Evolutionary conservation across 2,888 invertebrate genomes (phyloP).

Genomic region (Thereva nobilitata): DNA sequence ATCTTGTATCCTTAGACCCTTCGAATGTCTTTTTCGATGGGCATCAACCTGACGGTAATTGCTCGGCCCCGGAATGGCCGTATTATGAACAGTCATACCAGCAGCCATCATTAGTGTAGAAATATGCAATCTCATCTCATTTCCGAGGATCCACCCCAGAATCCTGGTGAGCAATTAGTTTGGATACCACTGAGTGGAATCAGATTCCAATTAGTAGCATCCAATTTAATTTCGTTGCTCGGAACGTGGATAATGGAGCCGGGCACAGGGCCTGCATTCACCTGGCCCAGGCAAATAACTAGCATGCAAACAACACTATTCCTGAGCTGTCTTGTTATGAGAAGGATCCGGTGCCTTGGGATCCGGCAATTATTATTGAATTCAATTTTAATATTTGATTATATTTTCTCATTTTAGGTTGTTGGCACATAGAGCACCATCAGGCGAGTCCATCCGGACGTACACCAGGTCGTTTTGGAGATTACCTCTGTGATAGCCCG

Average conservation of each 20-base stretch:
- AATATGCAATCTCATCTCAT: slow-evolving; percentile 5
- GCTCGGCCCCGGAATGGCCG: slow-evolving; percentile 9
- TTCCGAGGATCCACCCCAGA: slow-evolving; percentile 20
- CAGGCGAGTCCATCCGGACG: slow-evolving; percentile 63
- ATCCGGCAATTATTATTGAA: slow-evolving; percentile 37
- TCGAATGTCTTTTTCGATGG: slow-evolving; percentile 7
- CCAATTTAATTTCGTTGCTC: slow-evolving; percentile 18
- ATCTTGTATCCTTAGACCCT: neutral
- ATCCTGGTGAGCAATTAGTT: slow-evolving; percentile 32
- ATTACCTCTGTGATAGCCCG: slow-evolving; percentile 87
- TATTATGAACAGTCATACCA: slow-evolving; percentile 1
- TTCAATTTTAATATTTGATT: slow-evolving; percentile 35
- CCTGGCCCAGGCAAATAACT: slow-evolving; percentile 26
- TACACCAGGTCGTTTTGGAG: slow-evolving; percentile 73
- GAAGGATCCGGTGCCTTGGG: slow-evolving; percentile 8
- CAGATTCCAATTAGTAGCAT: slow-evolving; percentile 37
- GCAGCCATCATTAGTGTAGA: slow-evolving; percentile 2
- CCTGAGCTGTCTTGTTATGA: slow-evolving; percentile 6
- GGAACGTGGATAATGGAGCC: too few species aligned
- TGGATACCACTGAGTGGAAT: slow-evolving; percentile 33
- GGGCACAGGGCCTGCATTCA: slow-evolving; percentile 9
- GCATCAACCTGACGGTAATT: slow-evolving; percentile 21
- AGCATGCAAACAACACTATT: slow-evolving; percentile 6
- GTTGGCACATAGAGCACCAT: slow-evolving; percentile 67
- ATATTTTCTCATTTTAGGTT: slow-evolving; percentile 56